A percentile compares a stretch with the other conserved stretches of the same genome.
These are phyloP conservation scores for Amia ocellicauda DNA, from an alignment of 2,113 vertebrate genomes.

Conservation along the genomic window DNA sequence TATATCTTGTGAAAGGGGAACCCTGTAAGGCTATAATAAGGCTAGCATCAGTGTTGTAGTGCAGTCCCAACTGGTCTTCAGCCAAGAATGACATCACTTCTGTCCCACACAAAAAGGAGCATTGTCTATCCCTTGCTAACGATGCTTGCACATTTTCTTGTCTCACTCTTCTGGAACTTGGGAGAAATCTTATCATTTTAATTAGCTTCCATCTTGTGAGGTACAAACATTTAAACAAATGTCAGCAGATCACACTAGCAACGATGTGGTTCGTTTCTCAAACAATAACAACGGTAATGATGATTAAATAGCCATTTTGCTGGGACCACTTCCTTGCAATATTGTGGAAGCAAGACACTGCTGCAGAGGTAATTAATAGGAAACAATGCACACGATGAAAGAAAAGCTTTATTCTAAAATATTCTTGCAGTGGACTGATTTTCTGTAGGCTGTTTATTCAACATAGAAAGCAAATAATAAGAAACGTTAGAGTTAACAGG, in stretches of 20 bases:
- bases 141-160: constrained; percentile 30
- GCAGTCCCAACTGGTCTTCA: constrained; percentile 51
- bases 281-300: constrained; percentile 5
- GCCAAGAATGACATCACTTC: constrained; percentile 69
- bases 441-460: neutral
- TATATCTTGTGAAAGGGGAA: constrained; percentile 41
- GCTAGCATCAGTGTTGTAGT: constrained; percentile 49
- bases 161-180: constrained; percentile 30
- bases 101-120: constrained; percentile 42
- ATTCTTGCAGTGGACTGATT: too few species aligned
- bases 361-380: neutral
- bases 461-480: neutral
- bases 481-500: neutral
- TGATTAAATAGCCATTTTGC: constrained; percentile 30
- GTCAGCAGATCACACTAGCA: constrained; percentile 5
- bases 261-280: constrained; percentile 12
- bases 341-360: too few species aligned
- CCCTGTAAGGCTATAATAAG: constrained; percentile 54
- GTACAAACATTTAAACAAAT: constrained; percentile 48
- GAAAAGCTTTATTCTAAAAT: too few species aligned
- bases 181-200: constrained; percentile 61
- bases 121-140: constrained; percentile 44
- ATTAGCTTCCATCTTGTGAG: constrained; percentile 52
- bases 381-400: neutral
- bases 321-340: constrained; percentile 15